A percentile compares a stretch with the other conserved stretches of the same genome.
Evolutionary conservation across 2,888 invertebrate genomes (phyloP).

Genomic region (Ochropleura leucogaster): DNA sequence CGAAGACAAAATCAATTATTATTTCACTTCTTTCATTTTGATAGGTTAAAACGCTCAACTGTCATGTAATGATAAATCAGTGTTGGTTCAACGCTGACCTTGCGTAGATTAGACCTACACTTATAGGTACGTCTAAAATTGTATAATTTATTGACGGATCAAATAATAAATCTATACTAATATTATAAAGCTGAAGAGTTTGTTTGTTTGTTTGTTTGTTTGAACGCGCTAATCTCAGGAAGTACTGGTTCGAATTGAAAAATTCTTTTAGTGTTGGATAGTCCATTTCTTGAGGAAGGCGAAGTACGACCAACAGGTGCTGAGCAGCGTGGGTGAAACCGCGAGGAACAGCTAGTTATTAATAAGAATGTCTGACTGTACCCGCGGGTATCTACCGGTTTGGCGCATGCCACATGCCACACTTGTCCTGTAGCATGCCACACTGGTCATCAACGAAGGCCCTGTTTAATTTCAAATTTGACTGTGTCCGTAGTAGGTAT

Average conservation of each 20-base stretch:
- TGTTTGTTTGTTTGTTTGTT: no score
- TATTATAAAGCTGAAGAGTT: no score
- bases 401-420: background rate
- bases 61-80: constrained; percentile 2
- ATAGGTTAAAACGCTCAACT: background rate
- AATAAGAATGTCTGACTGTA: background rate
- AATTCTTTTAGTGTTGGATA: no score
- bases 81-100: constrained; percentile 6
- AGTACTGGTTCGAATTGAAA: no score
- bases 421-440: background rate
- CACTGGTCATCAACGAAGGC: background rate
- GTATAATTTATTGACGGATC: constrained; percentile 3
- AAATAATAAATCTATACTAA: constrained; percentile 23
- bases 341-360: no score
- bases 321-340: no score
- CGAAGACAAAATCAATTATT: no score
- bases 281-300: no score
- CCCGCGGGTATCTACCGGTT: background rate
- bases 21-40: no score
- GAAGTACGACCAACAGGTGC: no score
- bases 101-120: background rate
- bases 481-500: background rate
- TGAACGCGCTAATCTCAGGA: no score
- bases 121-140: background rate
- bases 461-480: background rate